Evolutionary conservation across 1,140 invertebrate species (phyloP), one percentile per base, ranked within the genome.

Genomic region (Lerema accius): DNA sequence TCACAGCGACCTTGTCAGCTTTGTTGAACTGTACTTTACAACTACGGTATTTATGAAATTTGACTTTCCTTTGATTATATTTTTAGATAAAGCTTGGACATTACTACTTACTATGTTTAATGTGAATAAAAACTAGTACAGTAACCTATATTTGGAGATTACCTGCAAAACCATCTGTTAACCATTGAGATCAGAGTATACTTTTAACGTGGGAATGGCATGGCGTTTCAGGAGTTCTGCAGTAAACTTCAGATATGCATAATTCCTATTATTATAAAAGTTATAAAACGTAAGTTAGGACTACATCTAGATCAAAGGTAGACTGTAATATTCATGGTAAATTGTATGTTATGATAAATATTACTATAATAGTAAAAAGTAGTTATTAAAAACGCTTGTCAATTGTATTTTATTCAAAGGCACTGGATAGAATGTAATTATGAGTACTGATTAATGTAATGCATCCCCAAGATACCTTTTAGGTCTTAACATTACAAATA

Each of bases 1-100:
- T 59, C 55, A 59, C 55, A 59, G 55, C 55, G 16, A 59, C 32
- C 55, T 59, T 59, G 43, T 59, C 55, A 59, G 55, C 55, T 59
- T 59, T 59, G 55, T 59, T 59, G 55, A 59, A 59, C 42, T 13
- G 42, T 46, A 37, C 19, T 37, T 59, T 46, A 59, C 43, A 46
- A 37, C 55, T 23, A 46, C 46, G 35, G n/a, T n/a, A n/a, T n/a
- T n/a, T 11, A 37, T 58, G 35, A 26, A 37, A 46, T 46, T 59
- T 59, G 28, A 46, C 28, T 59, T 48, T 43, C 42, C 17, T 15
- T 59, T 59, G 43, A 59, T 4, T 2, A 48, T 59, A 59, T 59
- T 37, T 58, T 59, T 59, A 35, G 16, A 13, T 59, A 59, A 59
- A 59, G 43, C 43, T 59, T 59, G 55, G 42, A 59, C 42, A 37